Conservation (phyloP, 2,797 vertebrate genomes). For the Melanotaenia pygmaea region DNA sequence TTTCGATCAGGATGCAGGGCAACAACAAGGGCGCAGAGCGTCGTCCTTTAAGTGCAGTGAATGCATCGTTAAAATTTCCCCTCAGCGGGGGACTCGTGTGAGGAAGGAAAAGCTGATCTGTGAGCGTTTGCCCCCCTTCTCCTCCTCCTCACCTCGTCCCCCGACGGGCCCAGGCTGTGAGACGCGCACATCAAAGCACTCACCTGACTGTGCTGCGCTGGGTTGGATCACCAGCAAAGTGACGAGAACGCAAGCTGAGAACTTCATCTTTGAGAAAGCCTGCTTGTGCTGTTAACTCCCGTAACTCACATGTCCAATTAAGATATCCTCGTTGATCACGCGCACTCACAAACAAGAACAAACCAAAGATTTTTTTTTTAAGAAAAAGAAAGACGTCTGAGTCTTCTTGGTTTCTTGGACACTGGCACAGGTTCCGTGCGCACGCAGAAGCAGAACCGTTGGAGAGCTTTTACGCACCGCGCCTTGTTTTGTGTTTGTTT, state of each 20-base stretch:
- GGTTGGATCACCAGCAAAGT: conserved; percentile 70
- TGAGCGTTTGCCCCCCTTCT: conserved; percentile 3
- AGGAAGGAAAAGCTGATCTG: conserved; percentile 1
- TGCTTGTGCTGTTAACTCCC: conserved; percentile 68
- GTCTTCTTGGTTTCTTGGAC: conserved; percentile 42
- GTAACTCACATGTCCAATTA: conserved; percentile 82
- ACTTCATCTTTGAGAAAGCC: conserved; percentile 77
- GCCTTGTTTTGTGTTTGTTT: conserved; percentile 52
- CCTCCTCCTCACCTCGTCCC: background rate
- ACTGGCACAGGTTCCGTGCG: conserved; percentile 46
- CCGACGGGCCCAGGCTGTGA: background rate
- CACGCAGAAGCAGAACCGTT: conserved; percentile 17
- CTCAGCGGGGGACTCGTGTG: no score
- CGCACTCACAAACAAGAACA: conserved; percentile 1
- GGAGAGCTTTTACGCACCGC: conserved; percentile 63
- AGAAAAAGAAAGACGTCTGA: conserved; percentile 7
- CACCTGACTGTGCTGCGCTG: conserved; percentile 82
- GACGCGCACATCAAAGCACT: conserved; percentile 52
- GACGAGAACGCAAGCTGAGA: conserved; percentile 73
- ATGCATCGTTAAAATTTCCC: background rate
- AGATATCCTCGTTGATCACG: conserved; percentile 67
- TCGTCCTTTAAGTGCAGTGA: background rate
- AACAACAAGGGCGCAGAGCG: background rate
- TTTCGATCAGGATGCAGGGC: conserved; percentile 26
- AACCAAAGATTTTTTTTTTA: background rate